Percentiles rank a stretch among this genome's conserved stretches.
These are phyloP conservation scores for Zapus hudsonius DNA, from an alignment of 2,113 vertebrate genomes.

Conservation along the genomic window DNA sequence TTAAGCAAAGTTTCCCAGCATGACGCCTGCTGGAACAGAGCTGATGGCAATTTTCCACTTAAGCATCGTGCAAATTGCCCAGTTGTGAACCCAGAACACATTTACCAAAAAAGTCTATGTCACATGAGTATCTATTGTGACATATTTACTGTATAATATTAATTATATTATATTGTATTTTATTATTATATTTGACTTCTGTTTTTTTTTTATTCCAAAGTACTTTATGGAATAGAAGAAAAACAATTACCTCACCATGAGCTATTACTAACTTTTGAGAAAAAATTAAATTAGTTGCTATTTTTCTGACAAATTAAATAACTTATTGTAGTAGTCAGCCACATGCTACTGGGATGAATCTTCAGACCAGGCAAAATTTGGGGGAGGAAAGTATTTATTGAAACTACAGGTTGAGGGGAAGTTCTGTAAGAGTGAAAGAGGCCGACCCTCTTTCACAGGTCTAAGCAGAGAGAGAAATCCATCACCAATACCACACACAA, in stretches of 20 bases:
- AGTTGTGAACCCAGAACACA: conserved; percentile 45
- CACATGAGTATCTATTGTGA: conserved; percentile 18
- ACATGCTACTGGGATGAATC: too few relatives aligned
- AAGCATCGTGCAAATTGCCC: conserved; percentile 12
- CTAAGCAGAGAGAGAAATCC: too few relatives aligned
- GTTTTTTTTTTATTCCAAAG: conserved; percentile 28
- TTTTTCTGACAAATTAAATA: conserved; percentile 36
- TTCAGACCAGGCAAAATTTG: too few relatives aligned
- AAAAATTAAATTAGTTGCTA: neutral
- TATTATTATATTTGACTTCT: conserved; percentile 44
- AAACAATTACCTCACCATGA: neutral
- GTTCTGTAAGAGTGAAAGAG: too few relatives aligned
- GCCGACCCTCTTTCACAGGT: too few relatives aligned
- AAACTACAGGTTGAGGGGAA: too few relatives aligned
- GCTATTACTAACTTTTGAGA: conserved; percentile 38
- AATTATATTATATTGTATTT: too few relatives aligned
- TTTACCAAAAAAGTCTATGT: conserved; percentile 43
- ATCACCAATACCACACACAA: too few relatives aligned
- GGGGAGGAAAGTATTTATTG: too few relatives aligned
- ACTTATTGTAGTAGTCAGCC: too few relatives aligned
- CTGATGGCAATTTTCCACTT: neutral
- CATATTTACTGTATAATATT: too few relatives aligned
- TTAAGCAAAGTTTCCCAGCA: conserved; percentile 26
- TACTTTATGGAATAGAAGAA: conserved; percentile 21
- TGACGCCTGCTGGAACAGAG: conserved; percentile 5